These are phyloP conservation scores for Drusus annulatus DNA, from an alignment of 1,140 invertebrate species.

Conservation along the genomic window DNA sequence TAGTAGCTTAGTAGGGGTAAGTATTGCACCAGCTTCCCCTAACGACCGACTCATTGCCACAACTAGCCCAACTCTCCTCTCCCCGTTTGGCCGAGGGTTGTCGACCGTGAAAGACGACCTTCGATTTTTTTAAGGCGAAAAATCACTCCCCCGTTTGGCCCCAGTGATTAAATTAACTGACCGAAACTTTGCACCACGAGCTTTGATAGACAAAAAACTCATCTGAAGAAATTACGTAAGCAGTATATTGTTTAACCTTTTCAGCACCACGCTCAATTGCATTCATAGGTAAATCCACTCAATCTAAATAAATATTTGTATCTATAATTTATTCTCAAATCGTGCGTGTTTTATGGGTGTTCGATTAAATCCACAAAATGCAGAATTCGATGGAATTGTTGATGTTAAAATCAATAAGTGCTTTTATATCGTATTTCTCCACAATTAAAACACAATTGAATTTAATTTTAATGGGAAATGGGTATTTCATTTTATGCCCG, in stretches of 20 bases:
- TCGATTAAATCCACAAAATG: too few species aligned
- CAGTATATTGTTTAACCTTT: too few species aligned
- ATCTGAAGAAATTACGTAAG: too few species aligned
- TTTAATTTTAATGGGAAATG: background rate
- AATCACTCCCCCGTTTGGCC: background rate
- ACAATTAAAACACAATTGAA: background rate
- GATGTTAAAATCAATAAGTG: too few species aligned
- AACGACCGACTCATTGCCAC: background rate
- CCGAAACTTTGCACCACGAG: background rate
- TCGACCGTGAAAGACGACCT: slow-evolving; percentile 15
- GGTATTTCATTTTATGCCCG: too few species aligned
- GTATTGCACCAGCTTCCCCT: background rate
- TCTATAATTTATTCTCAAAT: too few species aligned
- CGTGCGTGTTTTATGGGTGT: too few species aligned
- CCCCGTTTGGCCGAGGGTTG: background rate
- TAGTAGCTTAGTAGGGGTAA: background rate
- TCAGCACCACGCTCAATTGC: too few species aligned
- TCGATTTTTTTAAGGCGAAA: background rate
- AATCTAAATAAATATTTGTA: too few species aligned
- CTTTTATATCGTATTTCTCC: too few species aligned
- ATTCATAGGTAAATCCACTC: too few species aligned
- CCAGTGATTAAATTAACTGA: background rate
- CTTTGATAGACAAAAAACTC: background rate
- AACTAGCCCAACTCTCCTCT: background rate
- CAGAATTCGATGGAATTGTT: too few species aligned